These are phyloP conservation scores for Notodonta ziczac DNA, from an alignment of 2,888 invertebrate species.

Conservation along the genomic window DNA sequence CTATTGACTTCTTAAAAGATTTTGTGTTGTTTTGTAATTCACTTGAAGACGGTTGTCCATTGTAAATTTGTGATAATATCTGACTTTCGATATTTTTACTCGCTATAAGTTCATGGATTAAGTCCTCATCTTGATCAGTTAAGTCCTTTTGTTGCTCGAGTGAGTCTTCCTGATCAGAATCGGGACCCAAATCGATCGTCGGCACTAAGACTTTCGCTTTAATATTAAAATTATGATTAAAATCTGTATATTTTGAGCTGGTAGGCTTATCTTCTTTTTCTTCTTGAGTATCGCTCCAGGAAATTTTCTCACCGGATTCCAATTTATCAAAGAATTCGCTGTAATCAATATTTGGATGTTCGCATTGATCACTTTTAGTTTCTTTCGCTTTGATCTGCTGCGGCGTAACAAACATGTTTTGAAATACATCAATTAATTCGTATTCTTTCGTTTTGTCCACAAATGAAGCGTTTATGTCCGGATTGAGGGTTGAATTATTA, in stretches of 20 bases:
- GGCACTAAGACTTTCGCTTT: conserved; percentile 20
- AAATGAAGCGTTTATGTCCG: conserved; percentile 9
- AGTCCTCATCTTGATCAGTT: background rate
- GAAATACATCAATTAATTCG: conserved; percentile 25
- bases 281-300: conserved; percentile 13
- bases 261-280: background rate
- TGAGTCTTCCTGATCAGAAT: conserved; percentile 27
- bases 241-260: background rate
- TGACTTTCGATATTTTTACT: conserved; percentile 18
- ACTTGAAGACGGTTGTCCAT: background rate
- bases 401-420: conserved; percentile 31
- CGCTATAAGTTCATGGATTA: conserved; percentile 15
- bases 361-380: background rate
- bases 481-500: conserved; percentile 15
- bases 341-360: background rate
- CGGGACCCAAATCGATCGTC: conserved; percentile 12
- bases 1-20: background rate
- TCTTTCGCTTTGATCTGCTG: conserved; percentile 21
- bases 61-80: background rate
- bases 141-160: conserved; percentile 7
- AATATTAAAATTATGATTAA: background rate
- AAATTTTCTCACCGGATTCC: conserved; percentile 24
- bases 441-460: conserved; percentile 21
- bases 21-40: background rate
- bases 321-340: conserved; percentile 21